Conservation (phyloP, 2,113 vertebrate genomes). For the Illadopsis cleaveri region DNA sequence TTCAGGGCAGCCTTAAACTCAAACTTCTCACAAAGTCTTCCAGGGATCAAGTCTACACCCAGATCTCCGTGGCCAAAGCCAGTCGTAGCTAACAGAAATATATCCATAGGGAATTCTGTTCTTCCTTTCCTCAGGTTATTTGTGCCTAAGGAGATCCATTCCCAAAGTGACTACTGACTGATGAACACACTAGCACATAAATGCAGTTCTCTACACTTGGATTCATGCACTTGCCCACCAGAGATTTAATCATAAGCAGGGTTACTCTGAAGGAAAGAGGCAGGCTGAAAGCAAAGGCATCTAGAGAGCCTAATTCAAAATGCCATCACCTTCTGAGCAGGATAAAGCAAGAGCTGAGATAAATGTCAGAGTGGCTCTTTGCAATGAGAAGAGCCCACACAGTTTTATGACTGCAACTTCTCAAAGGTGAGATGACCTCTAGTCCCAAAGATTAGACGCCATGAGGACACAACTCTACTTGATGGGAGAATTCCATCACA, state of each 20-base stretch:
- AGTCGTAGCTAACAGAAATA: rapidly evolving
- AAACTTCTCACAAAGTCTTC: neutral
- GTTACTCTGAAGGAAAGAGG: neutral
- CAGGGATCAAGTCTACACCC: neutral
- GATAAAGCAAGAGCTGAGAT: neutral
- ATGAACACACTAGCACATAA: neutral
- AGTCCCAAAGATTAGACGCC: neutral
- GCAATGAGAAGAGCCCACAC: neutral
- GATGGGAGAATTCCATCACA: neutral
- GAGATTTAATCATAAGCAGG: neutral
- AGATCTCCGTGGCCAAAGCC: neutral
- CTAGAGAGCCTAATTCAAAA: neutral
- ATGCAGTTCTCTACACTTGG: neutral
- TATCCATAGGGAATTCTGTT: neutral
- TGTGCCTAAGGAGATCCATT: neutral
- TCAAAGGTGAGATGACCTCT: neutral
- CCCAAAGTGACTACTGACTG: neutral
- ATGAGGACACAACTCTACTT: neutral
- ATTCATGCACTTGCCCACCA: rapidly evolving
- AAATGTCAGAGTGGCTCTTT: neutral
- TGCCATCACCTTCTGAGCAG: neutral
- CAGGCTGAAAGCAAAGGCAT: conserved; percentile 16
- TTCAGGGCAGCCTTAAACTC: neutral
- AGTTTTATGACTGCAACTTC: neutral
- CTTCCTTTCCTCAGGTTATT: neutral